These are phyloP conservation scores for Luperina testacea DNA, from an alignment of 2,888 invertebrate genomes.

Conservation along the genomic window DNA sequence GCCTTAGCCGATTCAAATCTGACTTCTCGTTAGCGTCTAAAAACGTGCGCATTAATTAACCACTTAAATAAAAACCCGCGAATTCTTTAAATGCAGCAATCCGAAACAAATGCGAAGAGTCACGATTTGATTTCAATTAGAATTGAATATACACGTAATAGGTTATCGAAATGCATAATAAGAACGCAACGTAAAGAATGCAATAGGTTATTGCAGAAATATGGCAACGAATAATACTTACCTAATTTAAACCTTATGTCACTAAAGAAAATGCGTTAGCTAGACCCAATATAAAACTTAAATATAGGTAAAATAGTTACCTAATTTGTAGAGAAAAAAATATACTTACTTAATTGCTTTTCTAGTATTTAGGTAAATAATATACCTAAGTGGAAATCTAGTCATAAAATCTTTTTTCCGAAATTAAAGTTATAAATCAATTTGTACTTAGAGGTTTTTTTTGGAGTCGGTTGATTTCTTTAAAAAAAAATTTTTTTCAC, in stretches of 20 bases:
- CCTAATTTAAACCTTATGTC: slow-evolving; percentile 14
- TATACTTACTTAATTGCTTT: background rate
- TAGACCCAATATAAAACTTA: background rate
- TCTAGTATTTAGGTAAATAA: background rate
- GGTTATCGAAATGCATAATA: slow-evolving; percentile 46
- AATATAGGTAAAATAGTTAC: background rate
- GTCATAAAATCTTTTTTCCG: background rate
- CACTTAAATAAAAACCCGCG: slow-evolving; percentile 39
- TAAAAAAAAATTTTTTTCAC: no score
- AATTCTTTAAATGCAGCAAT: slow-evolving; percentile 55
- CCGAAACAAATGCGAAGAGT: slow-evolving; percentile 55
- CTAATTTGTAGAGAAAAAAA: background rate
- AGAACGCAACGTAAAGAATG: slow-evolving; percentile 32
- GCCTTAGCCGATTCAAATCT: slow-evolving; percentile 27
- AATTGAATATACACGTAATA: slow-evolving; percentile 58
- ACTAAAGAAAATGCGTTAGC: background rate
- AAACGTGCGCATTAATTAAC: slow-evolving; percentile 37
- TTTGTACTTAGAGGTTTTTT: no score
- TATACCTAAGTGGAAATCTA: background rate
- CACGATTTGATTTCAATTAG: slow-evolving; percentile 59
- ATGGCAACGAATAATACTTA: background rate
- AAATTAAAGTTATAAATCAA: no score
- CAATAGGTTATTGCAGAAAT: slow-evolving; percentile 19
- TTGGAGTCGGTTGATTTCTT: no score
- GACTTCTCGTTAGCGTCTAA: slow-evolving; percentile 29